Evolutionary conservation across 2,888 invertebrate species (phyloP).

Genomic region (Phalera bucephala): DNA sequence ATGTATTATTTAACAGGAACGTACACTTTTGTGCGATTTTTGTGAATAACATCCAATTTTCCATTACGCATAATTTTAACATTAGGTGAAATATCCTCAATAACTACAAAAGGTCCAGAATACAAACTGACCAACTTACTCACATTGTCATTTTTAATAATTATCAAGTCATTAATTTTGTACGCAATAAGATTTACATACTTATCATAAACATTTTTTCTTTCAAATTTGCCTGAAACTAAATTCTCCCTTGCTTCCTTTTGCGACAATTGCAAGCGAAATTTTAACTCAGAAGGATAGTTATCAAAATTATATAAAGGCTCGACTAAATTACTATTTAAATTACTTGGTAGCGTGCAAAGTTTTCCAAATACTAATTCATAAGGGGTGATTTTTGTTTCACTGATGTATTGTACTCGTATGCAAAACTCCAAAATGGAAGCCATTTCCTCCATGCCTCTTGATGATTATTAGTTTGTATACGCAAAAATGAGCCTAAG

Average conservation of each 20-base stretch:
- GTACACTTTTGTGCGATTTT: too few species aligned
- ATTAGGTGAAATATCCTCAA: constrained; percentile 7
- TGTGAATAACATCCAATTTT: too few species aligned
- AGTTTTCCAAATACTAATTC: constrained; percentile 1
- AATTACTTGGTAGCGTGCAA: not conserved
- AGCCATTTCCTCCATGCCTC: constrained; percentile 15
- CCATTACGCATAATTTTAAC: constrained; percentile 3
- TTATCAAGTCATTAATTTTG: constrained; percentile 4
- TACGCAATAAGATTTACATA: not conserved
- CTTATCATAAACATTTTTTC: constrained; percentile 3
- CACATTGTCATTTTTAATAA: constrained; percentile 7
- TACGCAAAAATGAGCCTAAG: constrained; percentile 12
- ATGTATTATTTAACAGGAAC: too few species aligned
- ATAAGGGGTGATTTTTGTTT: constrained; percentile 5
- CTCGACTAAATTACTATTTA: constrained; percentile 2
- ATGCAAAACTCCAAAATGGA: constrained; percentile 16
- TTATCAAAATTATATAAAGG: too few species aligned
- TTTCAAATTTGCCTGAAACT: not conserved
- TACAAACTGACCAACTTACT: constrained; percentile 8
- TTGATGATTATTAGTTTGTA: constrained; percentile 5
- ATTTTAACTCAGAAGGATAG: too few species aligned
- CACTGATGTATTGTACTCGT: constrained; percentile 1
- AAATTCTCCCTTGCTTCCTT: constrained; percentile 7
- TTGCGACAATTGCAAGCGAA: constrained; percentile 8
- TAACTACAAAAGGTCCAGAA: constrained; percentile 8